Conservation (phyloP, 2,113 vertebrate genomes). For the Pomatorhinus ruficollis region DNA sequence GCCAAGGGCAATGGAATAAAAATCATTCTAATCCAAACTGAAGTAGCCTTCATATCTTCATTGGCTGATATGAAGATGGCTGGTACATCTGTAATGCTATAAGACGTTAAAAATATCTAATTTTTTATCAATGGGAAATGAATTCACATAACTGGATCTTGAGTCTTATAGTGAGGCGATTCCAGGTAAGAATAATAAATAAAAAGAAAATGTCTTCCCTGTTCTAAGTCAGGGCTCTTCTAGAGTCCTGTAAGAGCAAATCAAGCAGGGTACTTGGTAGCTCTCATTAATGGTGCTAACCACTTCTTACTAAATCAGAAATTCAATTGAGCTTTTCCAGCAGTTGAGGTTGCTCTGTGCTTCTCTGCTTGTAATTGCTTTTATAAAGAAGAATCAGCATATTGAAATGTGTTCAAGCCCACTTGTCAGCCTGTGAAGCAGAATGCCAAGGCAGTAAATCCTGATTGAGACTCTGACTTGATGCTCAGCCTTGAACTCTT, state of each 20-base stretch:
- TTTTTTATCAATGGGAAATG: neutral
- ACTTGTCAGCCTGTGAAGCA: conserved; percentile 28
- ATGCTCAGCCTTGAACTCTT: conserved; percentile 1
- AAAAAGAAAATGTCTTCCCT: neutral
- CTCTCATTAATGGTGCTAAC: neutral
- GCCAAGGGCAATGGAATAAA: neutral
- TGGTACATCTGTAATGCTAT: neutral
- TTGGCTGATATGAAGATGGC: neutral
- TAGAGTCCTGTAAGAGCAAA: neutral
- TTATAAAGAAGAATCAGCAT: conserved; percentile 51
- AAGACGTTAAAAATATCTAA: neutral
- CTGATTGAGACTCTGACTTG: conserved; percentile 20
- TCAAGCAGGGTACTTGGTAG: neutral
- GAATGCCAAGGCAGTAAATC: conserved; percentile 25
- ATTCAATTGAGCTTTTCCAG: conserved; percentile 18
- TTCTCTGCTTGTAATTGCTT: conserved; percentile 36
- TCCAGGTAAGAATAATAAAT: neutral
- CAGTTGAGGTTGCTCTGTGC: neutral
- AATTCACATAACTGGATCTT: neutral
- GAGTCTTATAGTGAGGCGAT: neutral
- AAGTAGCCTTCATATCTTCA: neutral
- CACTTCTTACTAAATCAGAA: conserved; percentile 3
- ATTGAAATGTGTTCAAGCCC: conserved; percentile 48
- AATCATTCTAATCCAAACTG: neutral
- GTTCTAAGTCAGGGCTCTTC: neutral